These are phyloP conservation scores for Melolontha melolontha DNA, from an alignment of 2,888 invertebrate species.

Conservation along the genomic window DNA sequence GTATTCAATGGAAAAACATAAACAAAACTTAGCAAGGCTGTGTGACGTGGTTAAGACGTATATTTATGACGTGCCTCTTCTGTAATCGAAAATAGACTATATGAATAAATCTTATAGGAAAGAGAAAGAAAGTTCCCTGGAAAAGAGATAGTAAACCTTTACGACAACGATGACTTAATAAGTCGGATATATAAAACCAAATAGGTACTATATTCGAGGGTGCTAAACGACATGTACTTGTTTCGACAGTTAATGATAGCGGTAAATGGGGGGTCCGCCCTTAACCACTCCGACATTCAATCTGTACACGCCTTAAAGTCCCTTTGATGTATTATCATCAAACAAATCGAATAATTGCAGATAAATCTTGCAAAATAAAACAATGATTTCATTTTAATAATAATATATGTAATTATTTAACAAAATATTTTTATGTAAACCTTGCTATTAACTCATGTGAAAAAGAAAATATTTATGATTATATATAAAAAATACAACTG, in stretches of 20 bases:
- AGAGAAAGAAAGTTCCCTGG: no score
- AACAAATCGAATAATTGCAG: conserved; percentile 7
- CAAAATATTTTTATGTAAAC: no score
- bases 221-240: conserved; percentile 38
- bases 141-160: neutral
- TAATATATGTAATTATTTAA: neutral
- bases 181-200: conserved; percentile 8
- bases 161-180: conserved; percentile 15
- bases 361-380: conserved; percentile 13
- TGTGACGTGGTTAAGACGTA: no score
- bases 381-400: neutral
- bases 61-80: no score
- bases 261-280: conserved; percentile 47
- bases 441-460: no score
- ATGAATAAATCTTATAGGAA: no score
- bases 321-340: conserved; percentile 26
- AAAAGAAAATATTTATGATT: no score
- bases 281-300: conserved; percentile 48
- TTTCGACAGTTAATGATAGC: conserved; percentile 43
- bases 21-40: no score
- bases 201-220: conserved; percentile 18
- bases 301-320: conserved; percentile 40
- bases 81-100: no score
- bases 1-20: no score
- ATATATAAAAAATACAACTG: no score